Evolutionary conservation across 2,113 vertebrate species (phyloP).

Genomic region (Siniperca knerii): DNA sequence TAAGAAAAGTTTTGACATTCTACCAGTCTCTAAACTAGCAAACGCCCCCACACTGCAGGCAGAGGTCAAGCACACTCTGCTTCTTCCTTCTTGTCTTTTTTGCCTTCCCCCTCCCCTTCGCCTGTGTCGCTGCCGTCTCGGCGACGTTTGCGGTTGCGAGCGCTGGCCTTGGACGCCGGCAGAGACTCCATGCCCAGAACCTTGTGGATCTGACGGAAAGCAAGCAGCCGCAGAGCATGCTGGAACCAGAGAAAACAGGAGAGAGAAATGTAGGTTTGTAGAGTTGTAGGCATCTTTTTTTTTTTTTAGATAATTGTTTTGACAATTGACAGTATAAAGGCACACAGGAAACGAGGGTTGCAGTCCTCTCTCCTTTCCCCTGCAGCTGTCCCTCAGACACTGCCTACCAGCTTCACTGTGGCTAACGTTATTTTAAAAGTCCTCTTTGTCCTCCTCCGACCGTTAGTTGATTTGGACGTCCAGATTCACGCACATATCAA

Average conservation of each 20-base stretch:
- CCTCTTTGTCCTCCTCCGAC: neutral
- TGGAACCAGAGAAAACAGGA: conserved; percentile 55
- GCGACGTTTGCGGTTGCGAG: conserved; percentile 82
- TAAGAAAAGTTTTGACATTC: conserved; percentile 70
- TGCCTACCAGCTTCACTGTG: neutral
- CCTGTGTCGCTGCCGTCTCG: conserved; percentile 66
- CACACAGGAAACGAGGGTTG: neutral
- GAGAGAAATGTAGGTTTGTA: neutral
- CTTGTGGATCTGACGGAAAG: conserved; percentile 86
- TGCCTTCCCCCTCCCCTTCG: conserved; percentile 77
- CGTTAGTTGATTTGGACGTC: neutral
- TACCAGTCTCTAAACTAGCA: conserved; percentile 60
- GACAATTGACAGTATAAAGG: neutral
- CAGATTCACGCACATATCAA: neutral
- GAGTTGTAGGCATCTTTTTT: neutral
- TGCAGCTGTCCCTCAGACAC: neutral
- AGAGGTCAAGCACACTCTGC: conserved; percentile 61
- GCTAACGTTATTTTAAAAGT: neutral
- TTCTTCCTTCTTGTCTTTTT: conserved; percentile 81
- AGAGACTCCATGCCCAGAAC: conserved; percentile 84
- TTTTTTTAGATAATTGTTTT: neutral
- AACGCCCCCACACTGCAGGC: conserved; percentile 18
- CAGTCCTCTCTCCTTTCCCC: neutral
- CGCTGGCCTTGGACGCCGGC: conserved; percentile 69
- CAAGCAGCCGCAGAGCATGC: conserved; percentile 84